These are phyloP conservation scores for Cephus sareptanus DNA, from an alignment of 2,888 invertebrate genomes.

Conservation along the genomic window DNA sequence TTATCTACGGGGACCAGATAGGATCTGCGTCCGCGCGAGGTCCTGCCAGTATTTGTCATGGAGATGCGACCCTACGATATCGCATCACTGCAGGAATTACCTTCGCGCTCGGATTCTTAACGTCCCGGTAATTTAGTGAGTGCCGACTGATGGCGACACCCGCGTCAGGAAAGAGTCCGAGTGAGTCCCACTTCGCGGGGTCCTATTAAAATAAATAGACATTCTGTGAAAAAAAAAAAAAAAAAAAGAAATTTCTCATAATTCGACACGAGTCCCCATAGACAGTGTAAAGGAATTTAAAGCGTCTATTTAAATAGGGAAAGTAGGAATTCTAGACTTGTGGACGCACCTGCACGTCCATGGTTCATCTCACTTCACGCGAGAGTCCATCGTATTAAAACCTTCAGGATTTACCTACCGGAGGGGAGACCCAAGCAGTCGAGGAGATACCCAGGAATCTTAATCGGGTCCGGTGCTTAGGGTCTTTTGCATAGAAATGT, in stretches of 20 bases:
- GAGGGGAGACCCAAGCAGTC: neutral
- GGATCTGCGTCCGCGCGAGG: constrained; percentile 62
- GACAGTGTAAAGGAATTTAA: neutral
- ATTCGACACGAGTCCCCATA: neutral
- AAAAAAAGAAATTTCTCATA: neutral
- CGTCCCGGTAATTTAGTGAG: constrained; percentile 52
- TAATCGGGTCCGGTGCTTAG: constrained; percentile 37
- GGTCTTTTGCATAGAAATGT: constrained; percentile 49
- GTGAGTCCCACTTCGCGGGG: neutral
- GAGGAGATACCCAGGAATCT: constrained; percentile 38
- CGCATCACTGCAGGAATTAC: constrained; percentile 46
- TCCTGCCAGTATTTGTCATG: constrained; percentile 64
- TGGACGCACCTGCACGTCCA: neutral
- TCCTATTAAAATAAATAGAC: neutral
- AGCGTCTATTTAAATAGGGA: neutral
- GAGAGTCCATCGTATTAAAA: neutral
- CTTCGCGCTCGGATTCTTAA: constrained; percentile 51
- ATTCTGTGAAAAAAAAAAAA: neutral
- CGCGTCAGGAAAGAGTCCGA: neutral
- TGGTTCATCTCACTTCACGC: neutral
- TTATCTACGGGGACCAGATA: constrained; percentile 58
- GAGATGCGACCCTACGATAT: constrained; percentile 59
- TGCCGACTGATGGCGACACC: constrained; percentile 30
- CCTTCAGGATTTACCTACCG: neutral
- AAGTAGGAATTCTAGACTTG: neutral